These are phyloP conservation scores for Anhinga rufa DNA, from an alignment of 2,113 vertebrate genomes.

Conservation along the genomic window DNA sequence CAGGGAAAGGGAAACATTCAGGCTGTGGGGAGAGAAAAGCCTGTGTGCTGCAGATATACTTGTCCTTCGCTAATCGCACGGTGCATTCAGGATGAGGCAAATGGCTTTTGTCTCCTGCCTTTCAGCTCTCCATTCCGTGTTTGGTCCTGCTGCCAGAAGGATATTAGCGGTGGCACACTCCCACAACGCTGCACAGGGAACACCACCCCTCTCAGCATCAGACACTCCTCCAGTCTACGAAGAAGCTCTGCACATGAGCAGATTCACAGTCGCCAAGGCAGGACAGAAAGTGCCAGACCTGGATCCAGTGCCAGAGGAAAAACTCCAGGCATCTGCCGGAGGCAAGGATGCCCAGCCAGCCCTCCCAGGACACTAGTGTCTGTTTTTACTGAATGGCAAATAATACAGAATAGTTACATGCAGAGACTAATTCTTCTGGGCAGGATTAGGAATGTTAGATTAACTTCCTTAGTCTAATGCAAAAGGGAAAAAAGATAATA, in stretches of 20 bases:
- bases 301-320: conserved; percentile 64
- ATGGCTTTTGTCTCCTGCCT: not conserved
- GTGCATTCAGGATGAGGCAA: not conserved
- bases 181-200: conserved; percentile 7
- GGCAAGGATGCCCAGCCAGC: not conserved
- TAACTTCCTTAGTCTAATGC: not conserved
- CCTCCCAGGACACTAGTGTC: not conserved
- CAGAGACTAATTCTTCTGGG: not conserved
- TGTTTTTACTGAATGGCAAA: not conserved
- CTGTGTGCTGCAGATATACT: not conserved
- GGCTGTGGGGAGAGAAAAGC: not conserved
- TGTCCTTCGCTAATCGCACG: not conserved
- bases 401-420: not conserved
- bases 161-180: conserved; percentile 73
- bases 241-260: conserved; percentile 73
- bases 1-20: not conserved
- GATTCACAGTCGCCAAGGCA: conserved; percentile 67
- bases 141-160: conserved; percentile 72
- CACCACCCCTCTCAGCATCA: not conserved
- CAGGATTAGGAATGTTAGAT: not conserved
- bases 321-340: not conserved
- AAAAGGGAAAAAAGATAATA: not conserved
- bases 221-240: conserved; percentile 75
- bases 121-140: conserved; percentile 74
- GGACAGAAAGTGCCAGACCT: conserved; percentile 63